Evolutionary conservation across 2,888 invertebrate genomes (phyloP).

Genomic region (Podotricha telesiphe): DNA sequence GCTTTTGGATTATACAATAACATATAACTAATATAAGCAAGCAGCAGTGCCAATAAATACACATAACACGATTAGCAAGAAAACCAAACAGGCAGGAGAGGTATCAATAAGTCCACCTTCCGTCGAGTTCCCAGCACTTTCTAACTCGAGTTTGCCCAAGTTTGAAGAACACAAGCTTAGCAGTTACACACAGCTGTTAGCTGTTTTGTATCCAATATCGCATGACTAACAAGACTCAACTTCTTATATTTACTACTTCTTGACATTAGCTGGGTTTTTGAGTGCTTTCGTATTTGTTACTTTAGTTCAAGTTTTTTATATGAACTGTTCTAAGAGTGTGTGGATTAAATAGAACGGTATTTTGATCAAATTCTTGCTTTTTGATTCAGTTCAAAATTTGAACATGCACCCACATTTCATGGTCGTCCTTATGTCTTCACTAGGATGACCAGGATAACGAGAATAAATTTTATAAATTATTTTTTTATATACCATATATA

Average conservation of each 20-base stretch:
- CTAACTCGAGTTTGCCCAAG: conserved; percentile 40
- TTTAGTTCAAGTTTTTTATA: background rate
- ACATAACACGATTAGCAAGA: conserved; percentile 8
- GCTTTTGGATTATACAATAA: too few relatives aligned
- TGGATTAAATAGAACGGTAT: background rate
- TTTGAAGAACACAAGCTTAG: conserved; percentile 36
- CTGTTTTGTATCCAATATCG: conserved; percentile 41
- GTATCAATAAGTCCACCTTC: conserved; percentile 40
- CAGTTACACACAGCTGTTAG: conserved; percentile 39
- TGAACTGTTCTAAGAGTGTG: too few relatives aligned
- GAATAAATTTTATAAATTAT: too few relatives aligned
- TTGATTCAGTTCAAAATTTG: too few relatives aligned
- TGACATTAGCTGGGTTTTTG: conserved; percentile 14
- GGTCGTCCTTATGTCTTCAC: too few relatives aligned
- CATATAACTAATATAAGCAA: background rate
- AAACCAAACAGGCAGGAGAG: conserved; percentile 30
- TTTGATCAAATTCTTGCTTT: too few relatives aligned
- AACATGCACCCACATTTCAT: too few relatives aligned
- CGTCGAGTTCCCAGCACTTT: conserved; percentile 30
- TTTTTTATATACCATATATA: too few relatives aligned
- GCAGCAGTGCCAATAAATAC: background rate
- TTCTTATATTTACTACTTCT: conserved; percentile 27
- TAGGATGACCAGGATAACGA: too few relatives aligned
- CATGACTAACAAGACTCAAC: conserved; percentile 25
- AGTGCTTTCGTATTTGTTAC: conserved; percentile 4